Evolutionary conservation across 1,140 invertebrate genomes (phyloP).

Genomic region (Drosophila truncata): DNA sequence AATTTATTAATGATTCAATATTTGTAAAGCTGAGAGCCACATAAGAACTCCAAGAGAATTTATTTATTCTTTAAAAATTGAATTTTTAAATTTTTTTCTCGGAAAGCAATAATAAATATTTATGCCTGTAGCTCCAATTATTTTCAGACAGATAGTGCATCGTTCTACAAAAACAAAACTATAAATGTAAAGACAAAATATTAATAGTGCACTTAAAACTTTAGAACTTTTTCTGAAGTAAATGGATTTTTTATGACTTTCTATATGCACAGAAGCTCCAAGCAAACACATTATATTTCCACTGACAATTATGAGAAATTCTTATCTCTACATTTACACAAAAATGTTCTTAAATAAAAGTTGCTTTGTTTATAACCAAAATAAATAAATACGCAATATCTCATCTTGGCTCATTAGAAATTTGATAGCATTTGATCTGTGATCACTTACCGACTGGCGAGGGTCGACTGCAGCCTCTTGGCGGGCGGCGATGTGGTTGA

Average conservation of each 20-base stretch:
- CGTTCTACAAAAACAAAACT: background rate
- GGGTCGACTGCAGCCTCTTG: constrained; percentile 59
- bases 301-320: background rate
- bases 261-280: background rate
- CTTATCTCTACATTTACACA: background rate
- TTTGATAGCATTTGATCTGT: background rate
- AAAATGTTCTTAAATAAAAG: background rate
- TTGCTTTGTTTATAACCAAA: background rate
- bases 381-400: constrained; percentile 1
- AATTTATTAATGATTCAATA: background rate
- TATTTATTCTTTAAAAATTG: too few species aligned
- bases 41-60: background rate
- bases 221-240: background rate
- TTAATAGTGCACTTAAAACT: constrained; percentile 7
- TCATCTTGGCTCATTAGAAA: background rate
- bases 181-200: background rate
- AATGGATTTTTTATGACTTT: background rate
- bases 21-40: background rate
- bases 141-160: background rate
- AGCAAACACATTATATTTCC: background rate
- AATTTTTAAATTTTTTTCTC: background rate
- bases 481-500: constrained; percentile 60
- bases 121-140: background rate
- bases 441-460: constrained; percentile 67
- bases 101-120: background rate